Conservation (phyloP, 2,797 vertebrate species). For the Gymnothorax reevesii region DNA sequence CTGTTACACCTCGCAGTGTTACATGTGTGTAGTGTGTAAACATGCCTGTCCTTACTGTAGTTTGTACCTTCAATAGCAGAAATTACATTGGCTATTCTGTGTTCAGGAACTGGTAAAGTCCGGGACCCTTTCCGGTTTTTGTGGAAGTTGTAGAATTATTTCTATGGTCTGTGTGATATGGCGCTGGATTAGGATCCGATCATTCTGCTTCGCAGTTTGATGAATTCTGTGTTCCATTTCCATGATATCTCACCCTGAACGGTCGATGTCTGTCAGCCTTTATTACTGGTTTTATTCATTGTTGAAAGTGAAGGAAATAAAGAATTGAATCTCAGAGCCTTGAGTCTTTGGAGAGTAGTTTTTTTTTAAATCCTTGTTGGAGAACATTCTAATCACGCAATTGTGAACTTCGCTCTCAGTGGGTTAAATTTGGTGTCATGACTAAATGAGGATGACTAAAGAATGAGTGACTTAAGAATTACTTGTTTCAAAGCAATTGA, state of each 20-base stretch:
- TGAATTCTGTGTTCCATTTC: not conserved
- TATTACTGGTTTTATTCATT: conserved; percentile 21
- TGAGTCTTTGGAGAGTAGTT: too few species aligned
- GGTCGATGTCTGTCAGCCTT: not conserved
- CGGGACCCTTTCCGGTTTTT: conserved; percentile 61
- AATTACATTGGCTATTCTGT: not conserved
- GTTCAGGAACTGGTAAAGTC: conserved; percentile 16
- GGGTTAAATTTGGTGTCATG: conserved; percentile 62
- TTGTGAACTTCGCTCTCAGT: too few species aligned
- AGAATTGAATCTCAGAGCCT: not conserved
- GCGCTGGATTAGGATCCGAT: not conserved
- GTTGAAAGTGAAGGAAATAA: conserved; percentile 23
- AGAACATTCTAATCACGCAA: too few species aligned
- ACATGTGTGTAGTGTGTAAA: not conserved
- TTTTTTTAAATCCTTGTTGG: too few species aligned
- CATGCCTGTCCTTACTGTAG: not conserved
- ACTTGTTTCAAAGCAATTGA: not conserved
- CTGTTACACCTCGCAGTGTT: not conserved
- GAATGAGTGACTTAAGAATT: not conserved
- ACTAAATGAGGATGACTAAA: conserved; percentile 43
- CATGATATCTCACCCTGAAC: not conserved
- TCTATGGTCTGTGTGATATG: not conserved
- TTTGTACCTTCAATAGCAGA: not conserved
- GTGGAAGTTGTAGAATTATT: conserved; percentile 48
- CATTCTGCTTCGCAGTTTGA: not conserved